Base-by-base conservation (phyloP, 1,140 invertebrate genomes). In the Drosophila ironensis region DNA sequence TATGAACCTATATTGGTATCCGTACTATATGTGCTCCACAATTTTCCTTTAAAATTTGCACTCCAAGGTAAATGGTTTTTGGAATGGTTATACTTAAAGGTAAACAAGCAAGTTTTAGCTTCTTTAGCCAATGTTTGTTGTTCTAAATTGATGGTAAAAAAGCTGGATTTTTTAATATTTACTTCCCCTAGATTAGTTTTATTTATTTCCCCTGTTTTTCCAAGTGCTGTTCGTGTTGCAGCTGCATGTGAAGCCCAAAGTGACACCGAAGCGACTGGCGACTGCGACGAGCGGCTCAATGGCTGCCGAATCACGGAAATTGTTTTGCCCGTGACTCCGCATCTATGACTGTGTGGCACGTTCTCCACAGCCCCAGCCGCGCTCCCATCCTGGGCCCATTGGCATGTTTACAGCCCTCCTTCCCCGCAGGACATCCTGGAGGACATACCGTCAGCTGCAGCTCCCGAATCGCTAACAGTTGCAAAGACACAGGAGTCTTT, bases 261-360 rank as follows among this genome's bases (percentile, higher is more conserved):
- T 66, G 50, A 67, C 38, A 22, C 28, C 44, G 46, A 24, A 52
- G 47, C 59, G 27, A n/a, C n/a, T n/a, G n/a, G 11, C 25, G 54
- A 40, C 45, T 57, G 51, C 57, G 67, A 68, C 67, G 68, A 41
- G 56, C 56, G 56, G 37, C 33, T 54, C 38, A 66, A 42, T 63
- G 63, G 61, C 66, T 35, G 66, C 38, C 63, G 67, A 70, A 70
- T 68, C 63, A 68, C 67, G 67, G 67, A 70, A 70, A 70, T 70
- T 70, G 67, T 70, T 70, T 70, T 57, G 42, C 35, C 63, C 53
- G 17, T 47, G 24, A 35, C 9, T 33, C 24, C 20, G 42, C 41
- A 54, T 19, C 35, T 67, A 35, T 56, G 44, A 22, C 51, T 70
- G 38, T 56, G 51, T 44, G 44, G 63, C 66, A 69, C 50, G 66